These are phyloP conservation scores for Mormyrops boulengeri DNA, from an alignment of 2,797 vertebrate species.

Conservation along the genomic window DNA sequence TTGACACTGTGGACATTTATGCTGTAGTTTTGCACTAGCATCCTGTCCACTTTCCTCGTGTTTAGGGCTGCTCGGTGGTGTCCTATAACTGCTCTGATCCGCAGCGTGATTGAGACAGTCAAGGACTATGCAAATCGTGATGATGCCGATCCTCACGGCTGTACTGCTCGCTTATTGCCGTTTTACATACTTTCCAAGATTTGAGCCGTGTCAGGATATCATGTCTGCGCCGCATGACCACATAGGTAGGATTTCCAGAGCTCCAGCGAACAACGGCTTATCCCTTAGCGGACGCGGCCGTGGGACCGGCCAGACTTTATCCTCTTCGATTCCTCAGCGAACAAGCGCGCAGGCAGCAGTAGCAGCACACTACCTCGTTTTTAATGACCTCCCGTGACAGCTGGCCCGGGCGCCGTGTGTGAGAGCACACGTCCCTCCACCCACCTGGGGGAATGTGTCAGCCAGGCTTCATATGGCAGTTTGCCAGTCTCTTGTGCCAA, in stretches of 20 bases:
- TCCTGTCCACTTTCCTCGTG: neutral
- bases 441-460: neutral
- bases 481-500: neutral
- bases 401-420: neutral
- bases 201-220: neutral
- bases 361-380: neutral
- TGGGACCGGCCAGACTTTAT: neutral
- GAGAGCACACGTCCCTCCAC: neutral
- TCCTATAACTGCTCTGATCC: neutral
- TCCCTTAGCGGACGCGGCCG: neutral
- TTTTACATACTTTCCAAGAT: neutral
- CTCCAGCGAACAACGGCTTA: neutral
- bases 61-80: neutral
- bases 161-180: neutral
- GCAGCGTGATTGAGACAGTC: neutral
- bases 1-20: neutral
- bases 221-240: neutral
- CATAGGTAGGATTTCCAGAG: neutral
- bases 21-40: neutral
- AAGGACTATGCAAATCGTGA: neutral
- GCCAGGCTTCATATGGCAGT: neutral
- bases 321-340: neutral
- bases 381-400: conserved; percentile 10
- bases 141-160: neutral
- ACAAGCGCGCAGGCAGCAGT: neutral